These are phyloP conservation scores for Melopsittacus undulatus DNA, from an alignment of 2,797 vertebrate species.

Conservation along the genomic window DNA sequence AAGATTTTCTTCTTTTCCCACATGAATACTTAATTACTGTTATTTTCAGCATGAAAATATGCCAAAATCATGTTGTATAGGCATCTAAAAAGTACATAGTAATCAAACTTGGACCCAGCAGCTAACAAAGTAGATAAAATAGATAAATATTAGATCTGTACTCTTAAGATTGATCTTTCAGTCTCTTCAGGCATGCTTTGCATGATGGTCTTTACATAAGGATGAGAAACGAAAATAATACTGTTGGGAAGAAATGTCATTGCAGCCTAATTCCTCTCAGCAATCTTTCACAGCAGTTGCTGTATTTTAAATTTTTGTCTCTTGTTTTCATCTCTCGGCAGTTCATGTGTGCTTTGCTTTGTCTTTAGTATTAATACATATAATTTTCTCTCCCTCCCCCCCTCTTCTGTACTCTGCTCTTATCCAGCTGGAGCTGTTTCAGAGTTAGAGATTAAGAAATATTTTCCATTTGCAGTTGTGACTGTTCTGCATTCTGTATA, in stretches of 20 bases:
- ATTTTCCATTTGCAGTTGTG: neutral
- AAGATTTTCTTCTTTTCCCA: neutral
- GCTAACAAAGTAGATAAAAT: neutral
- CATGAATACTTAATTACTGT: neutral
- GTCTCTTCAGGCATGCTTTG: neutral
- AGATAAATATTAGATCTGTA: neutral
- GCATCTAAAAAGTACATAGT: neutral
- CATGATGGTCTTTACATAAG: neutral
- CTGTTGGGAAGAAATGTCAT: neutral
- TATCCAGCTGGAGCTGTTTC: neutral
- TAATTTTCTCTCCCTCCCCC: neutral
- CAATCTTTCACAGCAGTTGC: neutral
- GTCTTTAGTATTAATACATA: neutral
- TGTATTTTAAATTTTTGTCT: neutral
- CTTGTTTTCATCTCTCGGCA: neutral
- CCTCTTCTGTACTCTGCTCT: neutral
- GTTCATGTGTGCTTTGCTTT: neutral
- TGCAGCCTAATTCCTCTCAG: neutral
- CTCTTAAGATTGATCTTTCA: neutral
- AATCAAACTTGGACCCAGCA: neutral
- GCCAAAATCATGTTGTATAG: neutral
- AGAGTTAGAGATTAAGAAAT: neutral
- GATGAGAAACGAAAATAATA: neutral
- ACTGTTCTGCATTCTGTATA: neutral
- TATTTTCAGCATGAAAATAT: neutral